phyloP scores from a whole-genome alignment of 2,888 invertebrate species.

The Drosophila cracens region DNA sequence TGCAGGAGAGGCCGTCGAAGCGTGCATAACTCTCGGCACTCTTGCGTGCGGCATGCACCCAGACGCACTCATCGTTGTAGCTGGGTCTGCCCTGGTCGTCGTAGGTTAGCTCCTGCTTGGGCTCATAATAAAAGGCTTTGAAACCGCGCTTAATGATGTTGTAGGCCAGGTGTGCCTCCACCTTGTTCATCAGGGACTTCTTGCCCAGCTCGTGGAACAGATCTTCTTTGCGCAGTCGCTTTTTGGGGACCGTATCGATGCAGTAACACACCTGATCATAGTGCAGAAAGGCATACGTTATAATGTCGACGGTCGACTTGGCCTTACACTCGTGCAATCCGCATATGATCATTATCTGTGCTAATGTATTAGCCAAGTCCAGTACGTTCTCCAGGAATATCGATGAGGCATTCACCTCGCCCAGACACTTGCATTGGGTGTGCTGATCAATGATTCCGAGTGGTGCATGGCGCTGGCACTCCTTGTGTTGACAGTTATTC shows the following conservation, averaged over 20 bases:
- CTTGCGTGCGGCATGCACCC: conserved; percentile 82
- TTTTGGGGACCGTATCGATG: conserved; percentile 76
- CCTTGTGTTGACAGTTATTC: conserved; percentile 77
- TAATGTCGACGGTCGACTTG: conserved; percentile 81
- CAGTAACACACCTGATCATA: conserved; percentile 83
- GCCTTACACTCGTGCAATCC: conserved; percentile 84
- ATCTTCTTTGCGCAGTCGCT: conserved; percentile 81
- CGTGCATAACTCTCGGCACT: conserved; percentile 79
- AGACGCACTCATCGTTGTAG: conserved; percentile 81
- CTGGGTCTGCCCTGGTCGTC: conserved; percentile 63
- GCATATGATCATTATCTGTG: conserved; percentile 82
- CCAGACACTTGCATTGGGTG: conserved; percentile 66
- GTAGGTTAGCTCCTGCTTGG: conserved; percentile 64
- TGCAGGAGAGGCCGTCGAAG: conserved; percentile 79
- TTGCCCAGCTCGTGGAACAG: conserved; percentile 81
- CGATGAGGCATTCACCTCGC: conserved; percentile 80
- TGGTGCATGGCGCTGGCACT: conserved; percentile 80
- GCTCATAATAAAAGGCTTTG: conserved; percentile 82
- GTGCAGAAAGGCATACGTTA: conserved; percentile 81
- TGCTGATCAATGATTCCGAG: conserved; percentile 80
- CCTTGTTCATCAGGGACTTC: conserved; percentile 83
- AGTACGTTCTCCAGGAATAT: conserved; percentile 82
- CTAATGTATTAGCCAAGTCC: conserved; percentile 80
- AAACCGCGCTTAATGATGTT: conserved; percentile 82
- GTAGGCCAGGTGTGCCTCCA: conserved; percentile 83